These are phyloP conservation scores for Epinotia demarniana DNA, from an alignment of 2,888 invertebrate genomes.

Conservation along the genomic window DNA sequence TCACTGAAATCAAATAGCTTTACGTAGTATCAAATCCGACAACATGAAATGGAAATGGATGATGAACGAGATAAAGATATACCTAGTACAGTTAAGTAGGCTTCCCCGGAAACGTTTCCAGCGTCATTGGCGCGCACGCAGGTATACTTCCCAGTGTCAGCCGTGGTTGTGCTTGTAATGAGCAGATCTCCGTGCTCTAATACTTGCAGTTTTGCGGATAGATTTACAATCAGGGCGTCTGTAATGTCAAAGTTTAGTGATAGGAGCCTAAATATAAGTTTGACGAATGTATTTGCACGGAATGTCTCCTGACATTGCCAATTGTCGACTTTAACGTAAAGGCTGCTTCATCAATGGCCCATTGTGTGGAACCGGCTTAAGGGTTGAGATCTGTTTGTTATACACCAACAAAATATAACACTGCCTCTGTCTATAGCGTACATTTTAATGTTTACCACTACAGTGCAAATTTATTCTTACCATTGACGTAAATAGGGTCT, in stretches of 20 bases:
- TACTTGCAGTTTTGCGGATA: slow-evolving; percentile 91
- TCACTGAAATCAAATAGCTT: slow-evolving; percentile 84
- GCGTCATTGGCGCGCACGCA: slow-evolving; percentile 96
- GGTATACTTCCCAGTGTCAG: slow-evolving; percentile 95
- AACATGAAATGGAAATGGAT: background rate
- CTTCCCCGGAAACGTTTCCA: slow-evolving; percentile 93
- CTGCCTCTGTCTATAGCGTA: background rate
- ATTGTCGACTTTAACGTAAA: background rate
- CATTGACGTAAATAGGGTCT: slow-evolving; percentile 7
- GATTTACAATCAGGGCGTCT: slow-evolving; percentile 79
- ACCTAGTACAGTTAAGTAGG: slow-evolving; percentile 93
- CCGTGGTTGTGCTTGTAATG: slow-evolving; percentile 92
- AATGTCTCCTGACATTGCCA: background rate
- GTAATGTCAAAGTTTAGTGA: slow-evolving; percentile 49
- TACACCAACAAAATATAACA: background rate
- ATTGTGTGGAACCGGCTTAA: background rate
- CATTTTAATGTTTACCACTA: background rate
- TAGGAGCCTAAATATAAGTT: slow-evolving; percentile 1
- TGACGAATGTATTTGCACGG: background rate
- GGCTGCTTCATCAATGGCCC: no score
- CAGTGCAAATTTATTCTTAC: background rate
- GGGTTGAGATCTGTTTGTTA: background rate
- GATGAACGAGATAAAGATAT: slow-evolving; percentile 3
- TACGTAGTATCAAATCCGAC: background rate
- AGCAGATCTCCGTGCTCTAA: slow-evolving; percentile 94